phyloP scores from a whole-genome alignment of 2,797 vertebrate genomes.

The Crenuchus spilurus region DNA sequence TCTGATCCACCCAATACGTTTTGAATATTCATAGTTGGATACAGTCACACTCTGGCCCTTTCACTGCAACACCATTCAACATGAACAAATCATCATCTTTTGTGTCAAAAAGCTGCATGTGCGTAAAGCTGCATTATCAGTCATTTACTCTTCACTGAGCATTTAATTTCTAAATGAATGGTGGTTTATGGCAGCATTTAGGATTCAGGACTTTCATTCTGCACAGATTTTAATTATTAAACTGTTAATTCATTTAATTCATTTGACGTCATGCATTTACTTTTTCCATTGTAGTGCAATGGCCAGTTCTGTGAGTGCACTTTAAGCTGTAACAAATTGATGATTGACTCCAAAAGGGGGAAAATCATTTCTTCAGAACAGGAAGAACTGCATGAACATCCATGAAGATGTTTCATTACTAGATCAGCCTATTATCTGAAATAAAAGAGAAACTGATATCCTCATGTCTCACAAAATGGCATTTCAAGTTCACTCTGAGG shows the following conservation, averaged over 20 bases:
- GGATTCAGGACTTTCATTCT: neutral
- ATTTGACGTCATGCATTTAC: no score
- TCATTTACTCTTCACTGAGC: neutral
- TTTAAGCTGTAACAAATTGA: no score
- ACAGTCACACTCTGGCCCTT: neutral
- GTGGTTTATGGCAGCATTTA: no score
- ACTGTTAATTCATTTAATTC: no score
- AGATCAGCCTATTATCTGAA: conserved; percentile 24
- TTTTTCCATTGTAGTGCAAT: no score
- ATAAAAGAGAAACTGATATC: conserved; percentile 31
- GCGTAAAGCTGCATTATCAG: neutral
- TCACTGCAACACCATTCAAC: neutral
- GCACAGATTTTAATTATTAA: no score
- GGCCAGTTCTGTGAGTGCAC: no score
- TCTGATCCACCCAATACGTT: conserved; percentile 19
- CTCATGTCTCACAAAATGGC: conserved; percentile 39
- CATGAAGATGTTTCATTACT: conserved; percentile 12
- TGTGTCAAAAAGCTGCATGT: neutral
- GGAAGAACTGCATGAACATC: neutral
- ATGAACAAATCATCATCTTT: neutral
- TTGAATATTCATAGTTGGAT: conserved; percentile 4
- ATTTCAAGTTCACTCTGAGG: conserved; percentile 35
- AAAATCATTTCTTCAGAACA: no score
- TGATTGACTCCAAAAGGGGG: no score
- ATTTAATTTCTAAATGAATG: neutral